phyloP scores from a whole-genome alignment of 2,113 vertebrate species.

The Gambusia affinis region DNA sequence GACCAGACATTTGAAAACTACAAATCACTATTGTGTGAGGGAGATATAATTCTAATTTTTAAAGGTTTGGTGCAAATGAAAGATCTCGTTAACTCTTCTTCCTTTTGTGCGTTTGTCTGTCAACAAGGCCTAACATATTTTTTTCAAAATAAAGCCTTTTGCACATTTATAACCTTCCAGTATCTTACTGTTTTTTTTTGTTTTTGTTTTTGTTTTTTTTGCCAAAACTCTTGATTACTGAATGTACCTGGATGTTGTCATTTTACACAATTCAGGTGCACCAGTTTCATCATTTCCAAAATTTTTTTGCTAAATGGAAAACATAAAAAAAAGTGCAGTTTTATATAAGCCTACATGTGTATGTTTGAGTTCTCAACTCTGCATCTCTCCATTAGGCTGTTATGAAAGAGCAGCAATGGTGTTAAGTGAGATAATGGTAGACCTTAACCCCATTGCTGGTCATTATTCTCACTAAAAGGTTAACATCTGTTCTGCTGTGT shows the following conservation, averaged over 20 bases:
- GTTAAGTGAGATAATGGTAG: neutral
- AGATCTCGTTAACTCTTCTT: neutral
- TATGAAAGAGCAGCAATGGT: slow-evolving; percentile 6
- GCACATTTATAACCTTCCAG: neutral
- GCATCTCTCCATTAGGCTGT: neutral
- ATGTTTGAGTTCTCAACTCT: neutral
- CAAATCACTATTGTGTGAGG: neutral
- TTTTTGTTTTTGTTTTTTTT: too few relatives aligned
- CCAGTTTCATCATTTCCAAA: neutral
- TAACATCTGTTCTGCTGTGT: slow-evolving; percentile 13
- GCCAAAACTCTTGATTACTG: neutral
- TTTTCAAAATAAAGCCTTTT: neutral
- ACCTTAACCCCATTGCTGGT: slow-evolving; percentile 8
- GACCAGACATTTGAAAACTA: neutral
- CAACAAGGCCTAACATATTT: neutral
- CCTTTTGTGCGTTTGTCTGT: neutral
- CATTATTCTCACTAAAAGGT: slow-evolving; percentile 2
- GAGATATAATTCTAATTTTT: neutral
- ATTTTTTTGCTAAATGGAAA: neutral
- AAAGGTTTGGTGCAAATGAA: neutral
- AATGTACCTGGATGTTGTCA: neutral
- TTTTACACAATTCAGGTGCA: neutral
- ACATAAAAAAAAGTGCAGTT: neutral
- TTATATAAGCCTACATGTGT: neutral
- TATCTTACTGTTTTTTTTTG: neutral